A percentile compares a stretch with the other conserved stretches of the same genome.
phyloP scores from a whole-genome alignment of 2,113 vertebrate genomes.

The Nematolebias whitei region DNA sequence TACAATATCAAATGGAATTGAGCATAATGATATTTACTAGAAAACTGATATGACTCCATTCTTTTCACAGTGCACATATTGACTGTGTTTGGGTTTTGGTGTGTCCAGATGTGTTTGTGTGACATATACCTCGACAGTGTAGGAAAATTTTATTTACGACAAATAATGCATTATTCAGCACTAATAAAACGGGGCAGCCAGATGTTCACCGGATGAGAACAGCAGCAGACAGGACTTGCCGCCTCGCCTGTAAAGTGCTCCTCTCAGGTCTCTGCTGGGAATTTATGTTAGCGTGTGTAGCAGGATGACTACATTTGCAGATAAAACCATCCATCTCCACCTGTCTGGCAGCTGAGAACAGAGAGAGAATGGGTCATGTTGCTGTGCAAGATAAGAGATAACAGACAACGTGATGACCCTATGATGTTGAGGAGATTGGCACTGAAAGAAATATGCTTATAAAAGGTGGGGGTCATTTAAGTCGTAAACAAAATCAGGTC shows the following conservation, averaged over 20 bases:
- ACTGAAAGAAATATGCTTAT: slow-evolving; percentile 50
- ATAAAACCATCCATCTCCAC: slow-evolving; percentile 68
- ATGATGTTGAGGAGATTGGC: slow-evolving; percentile 50
- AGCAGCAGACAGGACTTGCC: slow-evolving; percentile 37
- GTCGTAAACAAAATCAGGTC: slow-evolving; percentile 65
- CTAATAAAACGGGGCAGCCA: slow-evolving; percentile 13
- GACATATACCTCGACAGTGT: background rate
- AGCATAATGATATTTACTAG: too few relatives aligned
- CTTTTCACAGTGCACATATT: too few relatives aligned
- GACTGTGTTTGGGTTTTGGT: too few relatives aligned
- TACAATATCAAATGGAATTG: too few relatives aligned
- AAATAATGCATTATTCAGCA: slow-evolving; percentile 10
- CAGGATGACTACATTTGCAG: slow-evolving; percentile 60
- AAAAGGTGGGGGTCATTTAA: slow-evolving; percentile 57
- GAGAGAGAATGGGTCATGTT: slow-evolving; percentile 56
- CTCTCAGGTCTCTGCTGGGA: slow-evolving; percentile 66
- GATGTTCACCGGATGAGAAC: slow-evolving; percentile 19
- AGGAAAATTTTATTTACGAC: slow-evolving; percentile 6
- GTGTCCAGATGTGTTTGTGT: too few relatives aligned
- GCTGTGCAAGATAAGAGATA: slow-evolving; percentile 63
- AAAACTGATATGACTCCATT: too few relatives aligned
- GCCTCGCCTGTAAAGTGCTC: slow-evolving; percentile 51
- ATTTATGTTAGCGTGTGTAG: slow-evolving; percentile 68
- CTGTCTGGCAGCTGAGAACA: slow-evolving; percentile 62
- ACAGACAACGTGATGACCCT: slow-evolving; percentile 67